phyloP scores from a whole-genome alignment of 2,797 vertebrate species.

The Macrochelys suwanniensis region DNA sequence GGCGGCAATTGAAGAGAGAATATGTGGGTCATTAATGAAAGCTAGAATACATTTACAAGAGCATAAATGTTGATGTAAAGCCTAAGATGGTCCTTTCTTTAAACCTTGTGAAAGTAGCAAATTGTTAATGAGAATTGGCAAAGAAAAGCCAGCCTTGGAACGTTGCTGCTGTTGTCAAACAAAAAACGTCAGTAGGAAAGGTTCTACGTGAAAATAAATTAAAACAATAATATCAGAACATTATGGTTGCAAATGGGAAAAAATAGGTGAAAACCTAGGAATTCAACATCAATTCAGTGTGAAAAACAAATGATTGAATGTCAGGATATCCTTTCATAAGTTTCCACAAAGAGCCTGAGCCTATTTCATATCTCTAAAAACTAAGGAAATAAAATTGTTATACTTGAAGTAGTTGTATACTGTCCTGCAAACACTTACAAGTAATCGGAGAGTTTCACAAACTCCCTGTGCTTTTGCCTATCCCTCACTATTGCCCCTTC shows the following conservation, averaged over 20 bases:
- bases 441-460: background rate
- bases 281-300: background rate
- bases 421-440: constrained; percentile 24
- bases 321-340: constrained; percentile 57
- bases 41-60: constrained; percentile 44
- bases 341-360: constrained; percentile 47
- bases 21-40: constrained; percentile 24
- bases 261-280: background rate
- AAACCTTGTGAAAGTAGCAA: constrained; percentile 34
- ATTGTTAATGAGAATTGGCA: background rate
- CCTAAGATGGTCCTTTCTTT: constrained; percentile 40
- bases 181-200: constrained; percentile 69
- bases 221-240: constrained; percentile 58
- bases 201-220: constrained; percentile 68
- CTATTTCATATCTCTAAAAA: constrained; percentile 38
- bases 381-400: constrained; percentile 26
- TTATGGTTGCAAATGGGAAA: constrained; percentile 35
- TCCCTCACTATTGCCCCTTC: constrained; percentile 10
- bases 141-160: constrained; percentile 48
- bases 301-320: constrained; percentile 43
- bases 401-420: background rate
- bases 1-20: background rate
- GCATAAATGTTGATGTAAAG: constrained; percentile 54
- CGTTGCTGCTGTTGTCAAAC: constrained; percentile 55
- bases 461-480: constrained; percentile 9